Evolutionary conservation across 2,888 invertebrate genomes (phyloP), one percentile per base, ranked within the genome.

Genomic region (Anoncus sp.): DNA sequence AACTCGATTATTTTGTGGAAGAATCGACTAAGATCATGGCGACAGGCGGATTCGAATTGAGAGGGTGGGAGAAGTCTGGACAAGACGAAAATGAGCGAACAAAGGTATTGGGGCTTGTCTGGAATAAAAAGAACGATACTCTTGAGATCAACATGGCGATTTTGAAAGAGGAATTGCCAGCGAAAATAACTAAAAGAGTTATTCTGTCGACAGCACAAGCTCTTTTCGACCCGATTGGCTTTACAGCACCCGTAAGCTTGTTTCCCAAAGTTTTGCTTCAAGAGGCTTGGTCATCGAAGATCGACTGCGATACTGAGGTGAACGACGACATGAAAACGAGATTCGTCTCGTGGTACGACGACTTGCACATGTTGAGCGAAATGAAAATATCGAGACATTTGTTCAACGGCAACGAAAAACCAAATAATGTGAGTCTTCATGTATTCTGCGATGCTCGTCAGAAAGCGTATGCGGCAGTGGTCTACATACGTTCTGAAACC

Each of bases 251-350:
- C 2, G 53, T 47, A 3, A 7, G 47, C 5, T 31, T 75, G 12
- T 65, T 22, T 9, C 69, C 66, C 3, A 63, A 65, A 55, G 1
- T 66, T 0, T 20, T 75, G 14, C 27, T 75, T 20, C 60, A 55
- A 24, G 43, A 57, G 24, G 12, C 38, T 1, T 71, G 66, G 66
- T 16, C n/a, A 12, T 5, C 6, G n/a, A 53, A 74, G 3, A 35
- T 63, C 7, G 45, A 18, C 4, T 75, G 78, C 70, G 71, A 77
- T n/a, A n/a, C n/a, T n/a, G n/a, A n/a, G n/a, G 10, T 16, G 74
- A 7, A 60, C 51, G 3, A 63, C 22, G 12, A 9, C 22, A 2
- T 49, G 5, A 22, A 49, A 10, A 3, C 12, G 18, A 49, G 20
- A 18, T 49, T 49, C 20, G 20, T 45, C 16, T 12, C 12, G 12